Base-by-base conservation (phyloP, 2,797 vertebrate genomes). In the Thaleichthys pacificus region DNA sequence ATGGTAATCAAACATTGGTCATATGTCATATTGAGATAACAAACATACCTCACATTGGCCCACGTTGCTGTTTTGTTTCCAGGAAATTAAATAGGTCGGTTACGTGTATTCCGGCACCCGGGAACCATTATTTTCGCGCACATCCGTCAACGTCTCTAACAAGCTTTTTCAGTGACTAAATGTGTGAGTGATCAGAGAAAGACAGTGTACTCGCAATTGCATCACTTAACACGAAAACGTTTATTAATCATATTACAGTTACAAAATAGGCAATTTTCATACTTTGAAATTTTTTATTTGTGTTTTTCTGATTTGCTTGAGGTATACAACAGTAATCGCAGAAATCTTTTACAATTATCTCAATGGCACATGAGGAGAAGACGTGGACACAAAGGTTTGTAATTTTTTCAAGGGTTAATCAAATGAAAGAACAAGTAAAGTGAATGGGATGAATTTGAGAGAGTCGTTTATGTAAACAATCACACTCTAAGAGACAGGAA, bases 171-270 rank as follows among this genome's bases (percentile, higher is more conserved):
- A 6, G 32, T 8, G 6, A 35, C 32, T 35, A 35, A 6, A 35
- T 35, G 5, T 8, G 32, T 35, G 8, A 35, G 7, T 35, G 5
- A 35, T 35, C 32, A 35, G 5, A 35, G 32, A 35, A 35, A 82
- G 72, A 80, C 70, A 84, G 71, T 84, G 71, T 74, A 79, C 77
- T 70, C 80, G 72, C 78, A 81, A 80, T 90, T 94, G 92, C 92
- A 93, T 85, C 86, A 92, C 89, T 89, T 88, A 26, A 90, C 90
- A 91, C 80, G 70, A 85, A 90, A 85, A 78, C 66, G 85, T 92
- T 91, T 92, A 91, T 91, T 90, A 79, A 80, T 66, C 86, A 70
- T 88, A 79, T 89, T 87, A 91, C 86, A 80, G 51, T 90, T 91
- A 92, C 89, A 93, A 93, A 93, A 93, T 89, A 85, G 77, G 68